A percentile compares a stretch with the other conserved stretches of the same genome.
Conservation (phyloP, 2,113 vertebrate genomes). For the Polyodon spathula region DNA sequence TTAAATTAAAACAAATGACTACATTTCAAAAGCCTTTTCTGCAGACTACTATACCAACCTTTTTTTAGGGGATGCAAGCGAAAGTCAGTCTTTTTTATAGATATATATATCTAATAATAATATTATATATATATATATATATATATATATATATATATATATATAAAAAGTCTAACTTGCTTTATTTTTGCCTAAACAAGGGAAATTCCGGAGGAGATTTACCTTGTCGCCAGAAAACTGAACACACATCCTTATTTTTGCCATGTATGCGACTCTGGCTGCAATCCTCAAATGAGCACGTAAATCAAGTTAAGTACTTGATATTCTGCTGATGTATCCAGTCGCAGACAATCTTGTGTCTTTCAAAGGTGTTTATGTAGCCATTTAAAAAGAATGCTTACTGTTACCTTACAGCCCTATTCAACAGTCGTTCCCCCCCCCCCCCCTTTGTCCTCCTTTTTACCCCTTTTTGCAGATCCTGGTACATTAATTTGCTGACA, state of each 20-base stretch:
- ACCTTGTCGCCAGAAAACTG: background rate
- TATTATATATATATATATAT: too few species aligned
- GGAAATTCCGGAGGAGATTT: background rate
- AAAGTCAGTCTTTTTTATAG: too few species aligned
- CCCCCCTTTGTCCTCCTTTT: background rate
- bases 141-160: too few species aligned
- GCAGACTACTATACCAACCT: too few species aligned
- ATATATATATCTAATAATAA: too few species aligned
- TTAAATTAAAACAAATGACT: too few species aligned
- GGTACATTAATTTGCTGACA: conserved; percentile 28
- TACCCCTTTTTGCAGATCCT: background rate
- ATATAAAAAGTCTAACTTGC: background rate
- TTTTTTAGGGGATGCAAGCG: too few species aligned
- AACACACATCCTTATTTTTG: conserved; percentile 1
- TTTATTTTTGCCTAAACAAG: background rate
- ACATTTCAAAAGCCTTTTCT: too few species aligned
- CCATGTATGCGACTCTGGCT: background rate
- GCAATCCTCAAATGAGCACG: background rate
- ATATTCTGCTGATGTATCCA: conserved; percentile 1
- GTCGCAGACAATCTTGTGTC: background rate
- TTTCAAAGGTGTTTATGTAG: background rate
- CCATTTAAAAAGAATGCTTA: conserved; percentile 5
- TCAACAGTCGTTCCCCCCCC: background rate
- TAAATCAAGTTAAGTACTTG: conserved; percentile 4
- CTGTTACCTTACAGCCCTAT: background rate